A percentile compares a stretch with the other conserved stretches of the same genome.
Conservation (phyloP, 37 sponge, comb jelly and placozoan genomes). For the Corticium candelabrum region DNA sequence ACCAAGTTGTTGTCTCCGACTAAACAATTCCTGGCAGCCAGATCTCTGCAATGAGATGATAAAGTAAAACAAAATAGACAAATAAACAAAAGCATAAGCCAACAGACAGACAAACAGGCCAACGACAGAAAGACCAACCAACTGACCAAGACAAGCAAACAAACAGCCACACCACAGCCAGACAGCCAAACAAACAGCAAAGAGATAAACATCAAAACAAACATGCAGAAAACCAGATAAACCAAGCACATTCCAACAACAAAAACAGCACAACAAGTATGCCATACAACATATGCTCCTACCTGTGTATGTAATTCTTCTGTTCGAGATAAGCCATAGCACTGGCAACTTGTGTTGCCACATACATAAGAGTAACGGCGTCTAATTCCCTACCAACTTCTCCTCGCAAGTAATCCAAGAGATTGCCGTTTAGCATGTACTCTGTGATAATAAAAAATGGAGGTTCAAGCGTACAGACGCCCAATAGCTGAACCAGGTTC, state of each 20-base stretch:
- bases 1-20: conserved; percentile 80
- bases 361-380: conserved; percentile 71
- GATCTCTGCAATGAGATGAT: conserved; percentile 43
- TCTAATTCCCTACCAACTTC: conserved; percentile 56
- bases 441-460: conserved; percentile 97
- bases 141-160: too few species aligned
- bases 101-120: too few species aligned
- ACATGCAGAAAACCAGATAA: too few species aligned
- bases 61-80: not conserved
- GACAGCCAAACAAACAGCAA: too few species aligned
- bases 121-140: too few species aligned
- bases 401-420: conserved; percentile 84
- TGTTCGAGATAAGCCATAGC: conserved; percentile 95
- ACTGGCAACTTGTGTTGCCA: conserved; percentile 85
- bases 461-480: conserved; percentile 84
- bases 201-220: too few species aligned
- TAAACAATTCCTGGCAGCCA: conserved; percentile 94
- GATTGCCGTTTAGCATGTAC: conserved; percentile 91
- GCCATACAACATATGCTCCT: not conserved
- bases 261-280: too few species aligned
- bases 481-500: conserved; percentile 86
- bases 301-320: conserved; percentile 89
- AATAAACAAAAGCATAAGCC: not conserved
- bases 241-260: too few species aligned
- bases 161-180: too few species aligned